Conservation (phyloP, 2,888 invertebrate species). For the Dynastes grantii region DNA sequence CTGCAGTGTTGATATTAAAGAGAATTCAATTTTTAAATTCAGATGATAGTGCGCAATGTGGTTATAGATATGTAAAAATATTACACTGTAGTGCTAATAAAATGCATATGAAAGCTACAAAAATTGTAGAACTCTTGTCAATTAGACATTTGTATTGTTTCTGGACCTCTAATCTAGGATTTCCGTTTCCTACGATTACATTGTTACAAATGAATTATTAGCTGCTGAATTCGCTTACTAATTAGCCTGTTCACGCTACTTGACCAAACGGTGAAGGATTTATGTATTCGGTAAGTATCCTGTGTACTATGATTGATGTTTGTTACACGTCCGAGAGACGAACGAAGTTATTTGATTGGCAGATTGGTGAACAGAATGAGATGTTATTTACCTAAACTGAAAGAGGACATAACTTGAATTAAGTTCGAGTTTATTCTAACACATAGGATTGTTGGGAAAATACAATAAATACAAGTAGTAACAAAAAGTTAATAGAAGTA, state of each 20-base stretch:
- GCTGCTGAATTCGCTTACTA: no score
- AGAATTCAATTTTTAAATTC: no score
- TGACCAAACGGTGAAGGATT: background rate
- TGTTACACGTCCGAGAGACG: background rate
- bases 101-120: no score
- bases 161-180: no score
- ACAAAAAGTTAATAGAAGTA: background rate
- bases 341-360: background rate
- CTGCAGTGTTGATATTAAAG: no score
- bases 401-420: background rate
- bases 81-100: no score
- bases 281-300: background rate
- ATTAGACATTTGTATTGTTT: no score
- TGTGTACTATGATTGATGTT: conserved; percentile 12
- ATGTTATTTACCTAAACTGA: background rate
- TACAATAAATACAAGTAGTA: background rate
- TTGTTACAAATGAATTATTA: no score
- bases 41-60: no score
- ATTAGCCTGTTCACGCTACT: background rate
- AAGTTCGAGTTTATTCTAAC: background rate
- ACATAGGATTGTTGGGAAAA: background rate
- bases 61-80: no score
- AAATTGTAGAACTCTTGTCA: no score
- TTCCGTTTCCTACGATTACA: no score
- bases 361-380: background rate